A percentile compares a stretch with the other conserved stretches of the same genome.
phyloP scores from a whole-genome alignment of 1,140 invertebrate genomes.

The Penaeus indicus region DNA sequence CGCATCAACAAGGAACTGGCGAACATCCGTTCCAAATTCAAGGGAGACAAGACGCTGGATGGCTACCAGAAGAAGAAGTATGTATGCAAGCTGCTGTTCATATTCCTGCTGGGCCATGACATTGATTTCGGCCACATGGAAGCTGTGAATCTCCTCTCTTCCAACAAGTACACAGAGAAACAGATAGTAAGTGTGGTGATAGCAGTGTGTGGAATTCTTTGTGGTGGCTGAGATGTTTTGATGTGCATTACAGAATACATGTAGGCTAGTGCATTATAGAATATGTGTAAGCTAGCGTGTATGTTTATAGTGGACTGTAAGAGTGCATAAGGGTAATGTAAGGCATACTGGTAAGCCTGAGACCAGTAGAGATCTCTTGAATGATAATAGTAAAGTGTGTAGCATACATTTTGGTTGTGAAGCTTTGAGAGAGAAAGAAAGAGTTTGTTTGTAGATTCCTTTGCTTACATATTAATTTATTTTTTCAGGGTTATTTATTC shows the following conservation, averaged over 20 bases:
- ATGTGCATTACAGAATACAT: too few relatives aligned
- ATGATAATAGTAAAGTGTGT: too few relatives aligned
- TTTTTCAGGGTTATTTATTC: slow-evolving; percentile 94
- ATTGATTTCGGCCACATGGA: slow-evolving; percentile 99
- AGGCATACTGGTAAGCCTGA: too few relatives aligned
- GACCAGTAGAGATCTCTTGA: too few relatives aligned
- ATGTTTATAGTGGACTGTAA: too few relatives aligned
- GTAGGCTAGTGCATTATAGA: too few relatives aligned
- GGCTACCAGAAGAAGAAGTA: slow-evolving; percentile 99
- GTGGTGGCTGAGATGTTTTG: not conserved
- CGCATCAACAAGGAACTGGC: slow-evolving; percentile 99
- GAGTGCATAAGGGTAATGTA: too few relatives aligned
- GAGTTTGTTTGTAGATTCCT: too few relatives aligned
- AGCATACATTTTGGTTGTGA: not conserved
- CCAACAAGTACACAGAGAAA: slow-evolving; percentile 99
- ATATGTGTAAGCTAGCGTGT: too few relatives aligned
- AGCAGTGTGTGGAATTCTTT: not conserved
- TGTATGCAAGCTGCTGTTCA: slow-evolving; percentile 99
- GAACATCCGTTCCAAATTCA: slow-evolving; percentile 99
- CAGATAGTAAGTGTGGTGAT: slow-evolving; percentile 91
- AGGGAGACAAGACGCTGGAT: slow-evolving; percentile 99
- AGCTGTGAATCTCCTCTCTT: slow-evolving; percentile 99
- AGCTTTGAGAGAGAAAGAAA: not conserved
- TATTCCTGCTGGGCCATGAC: slow-evolving; percentile 98
- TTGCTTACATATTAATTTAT: slow-evolving; percentile 42